These are phyloP conservation scores for Galerucella calmariensis DNA, from an alignment of 2,888 invertebrate species.

Conservation along the genomic window DNA sequence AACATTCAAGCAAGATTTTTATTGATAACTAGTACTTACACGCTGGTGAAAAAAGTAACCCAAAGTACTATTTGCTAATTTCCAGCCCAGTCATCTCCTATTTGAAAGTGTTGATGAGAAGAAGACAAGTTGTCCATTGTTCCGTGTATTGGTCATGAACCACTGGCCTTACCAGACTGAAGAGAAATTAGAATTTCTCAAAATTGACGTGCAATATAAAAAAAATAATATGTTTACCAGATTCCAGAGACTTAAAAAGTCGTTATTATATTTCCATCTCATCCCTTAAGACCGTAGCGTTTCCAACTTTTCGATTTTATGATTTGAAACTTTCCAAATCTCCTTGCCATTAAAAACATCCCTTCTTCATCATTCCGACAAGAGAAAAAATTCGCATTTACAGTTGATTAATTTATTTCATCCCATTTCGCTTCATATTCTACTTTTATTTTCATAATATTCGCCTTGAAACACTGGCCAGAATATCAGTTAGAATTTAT, in stretches of 20 bases:
- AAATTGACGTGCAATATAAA: no score
- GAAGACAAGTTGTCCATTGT: no score
- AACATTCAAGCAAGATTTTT: no score
- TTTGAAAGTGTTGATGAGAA: no score
- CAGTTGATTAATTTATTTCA: slow-evolving; percentile 41
- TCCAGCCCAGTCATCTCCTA: no score
- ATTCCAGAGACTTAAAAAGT: not conserved
- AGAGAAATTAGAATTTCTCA: no score
- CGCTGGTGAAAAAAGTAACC: no score
- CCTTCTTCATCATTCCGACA: slow-evolving; percentile 29
- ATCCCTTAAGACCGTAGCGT: not conserved
- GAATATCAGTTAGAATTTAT: slow-evolving; percentile 43
- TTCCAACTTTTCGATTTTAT: slow-evolving; percentile 25
- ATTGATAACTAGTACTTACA: no score
- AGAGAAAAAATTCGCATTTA: slow-evolving; percentile 37
- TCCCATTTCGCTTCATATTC: slow-evolving; percentile 41
- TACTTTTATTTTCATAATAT: slow-evolving; percentile 45
- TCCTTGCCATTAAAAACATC: slow-evolving; percentile 13
- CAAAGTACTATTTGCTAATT: no score
- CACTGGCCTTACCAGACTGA: no score
- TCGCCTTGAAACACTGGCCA: slow-evolving; percentile 40
- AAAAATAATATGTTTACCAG: not conserved
- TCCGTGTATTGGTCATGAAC: no score
- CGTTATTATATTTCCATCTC: not conserved
- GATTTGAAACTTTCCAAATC: slow-evolving; percentile 24